Evolutionary conservation across 2,888 invertebrate genomes (phyloP), one percentile per base, ranked within the genome.

Genomic region (Drosophila neutralis): DNA sequence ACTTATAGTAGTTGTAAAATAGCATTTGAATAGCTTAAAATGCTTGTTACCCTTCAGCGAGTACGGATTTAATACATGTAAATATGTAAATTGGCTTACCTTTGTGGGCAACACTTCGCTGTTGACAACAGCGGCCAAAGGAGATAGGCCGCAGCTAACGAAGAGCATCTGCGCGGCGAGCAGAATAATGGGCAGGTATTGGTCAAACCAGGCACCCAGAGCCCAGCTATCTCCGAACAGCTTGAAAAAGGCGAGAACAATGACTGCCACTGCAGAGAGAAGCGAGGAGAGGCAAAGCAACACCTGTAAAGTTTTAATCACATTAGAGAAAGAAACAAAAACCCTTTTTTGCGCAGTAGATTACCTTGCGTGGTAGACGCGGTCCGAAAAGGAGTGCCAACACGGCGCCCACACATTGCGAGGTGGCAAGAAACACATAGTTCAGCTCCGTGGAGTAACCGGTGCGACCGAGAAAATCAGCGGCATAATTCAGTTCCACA

Each of bases 401-500:
- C 6, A 85, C 53, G 0, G 91, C 80, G 4, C 92, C 92, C 3
- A 89, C 13, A 29, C 89, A 86, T 54, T 91, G 90, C 2, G 87
- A 82, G 0, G 61, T 58, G 0, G 90, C 90, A 52, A 93, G 67
- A 6, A 91, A 61, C 4, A 92, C 64, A 4, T 89, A 86, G 4
- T 87, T 82, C 29, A 76, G 42, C 36, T 90, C 79, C 13, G 75
- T 76, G 74, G 76, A 33, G 51, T 75, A 67, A 38, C 81, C 68
- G 6, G 70, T 67, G 73, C 76, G 69, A 0, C 78, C 88, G 4
- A 54, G 65, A 6, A 76, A 92, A 69, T 73, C 86, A 1, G 84
- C 76, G 0, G 88, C 89, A 70, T 91, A 92, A 59, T 88, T 91
- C 0, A 92, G 64, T 51, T 93, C 88, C 4, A 91, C 82, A 49